A percentile compares a stretch with the other conserved stretches of the same genome.
Evolutionary conservation across 2,888 invertebrate species (phyloP).

Genomic region (Heteropelma amictum): DNA sequence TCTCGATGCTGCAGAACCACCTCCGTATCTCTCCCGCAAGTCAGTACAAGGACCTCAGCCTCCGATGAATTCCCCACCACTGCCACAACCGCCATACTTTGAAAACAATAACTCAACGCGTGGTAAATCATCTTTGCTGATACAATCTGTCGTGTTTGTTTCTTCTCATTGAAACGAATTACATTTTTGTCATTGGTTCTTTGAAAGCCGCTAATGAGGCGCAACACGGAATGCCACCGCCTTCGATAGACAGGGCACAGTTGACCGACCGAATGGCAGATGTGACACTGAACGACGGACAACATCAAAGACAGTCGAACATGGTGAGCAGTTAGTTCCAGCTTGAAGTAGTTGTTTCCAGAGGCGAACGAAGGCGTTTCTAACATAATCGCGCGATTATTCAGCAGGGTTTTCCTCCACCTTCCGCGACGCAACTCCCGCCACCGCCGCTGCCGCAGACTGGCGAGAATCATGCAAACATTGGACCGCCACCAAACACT

Average conservation of each 20-base stretch:
- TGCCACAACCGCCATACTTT: constrained; percentile 61
- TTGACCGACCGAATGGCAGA: constrained; percentile 70
- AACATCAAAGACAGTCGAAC: constrained; percentile 60
- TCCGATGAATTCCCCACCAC: constrained; percentile 62
- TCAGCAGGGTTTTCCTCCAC: constrained; percentile 62
- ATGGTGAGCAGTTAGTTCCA: constrained; percentile 60
- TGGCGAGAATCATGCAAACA: no score
- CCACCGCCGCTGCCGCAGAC: no score
- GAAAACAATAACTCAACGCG: constrained; percentile 66
- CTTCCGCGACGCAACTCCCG: constrained; percentile 52
- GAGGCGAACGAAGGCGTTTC: no score
- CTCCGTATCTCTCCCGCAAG: constrained; percentile 63
- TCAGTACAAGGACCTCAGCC: constrained; percentile 62
- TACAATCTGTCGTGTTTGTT: no score
- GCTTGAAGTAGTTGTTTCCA: no score
- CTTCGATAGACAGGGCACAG: constrained; percentile 63
- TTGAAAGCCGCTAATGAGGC: constrained; percentile 43
- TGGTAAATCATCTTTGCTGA: no score
- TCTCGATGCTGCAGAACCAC: constrained; percentile 61
- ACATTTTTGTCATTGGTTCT: no score
- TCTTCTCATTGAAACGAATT: no score
- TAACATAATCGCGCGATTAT: neutral
- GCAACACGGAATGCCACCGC: constrained; percentile 62
- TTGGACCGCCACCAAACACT: constrained; percentile 58
- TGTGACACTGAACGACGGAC: constrained; percentile 65